These are phyloP conservation scores for Berghia stephanieae DNA, from an alignment of 1,140 invertebrate genomes.

Conservation along the genomic window DNA sequence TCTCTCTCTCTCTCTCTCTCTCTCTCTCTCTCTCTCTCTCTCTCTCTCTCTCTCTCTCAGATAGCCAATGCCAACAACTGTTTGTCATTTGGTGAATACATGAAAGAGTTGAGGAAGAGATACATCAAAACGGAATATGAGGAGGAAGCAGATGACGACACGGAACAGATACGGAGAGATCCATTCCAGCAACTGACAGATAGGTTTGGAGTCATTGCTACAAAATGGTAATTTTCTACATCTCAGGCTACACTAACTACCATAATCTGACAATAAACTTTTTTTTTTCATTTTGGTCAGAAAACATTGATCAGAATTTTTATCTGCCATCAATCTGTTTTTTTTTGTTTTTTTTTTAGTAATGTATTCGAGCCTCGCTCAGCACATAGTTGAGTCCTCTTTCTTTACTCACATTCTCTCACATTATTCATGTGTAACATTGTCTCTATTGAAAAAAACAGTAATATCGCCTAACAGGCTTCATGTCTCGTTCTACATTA, in stretches of 20 bases:
- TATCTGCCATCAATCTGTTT: background rate
- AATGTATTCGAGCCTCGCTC: no score
- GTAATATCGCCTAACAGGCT: no score
- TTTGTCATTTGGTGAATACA: slow-evolving; percentile 85
- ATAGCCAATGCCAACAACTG: slow-evolving; percentile 94
- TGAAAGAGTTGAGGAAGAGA: slow-evolving; percentile 83
- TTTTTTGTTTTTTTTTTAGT: background rate
- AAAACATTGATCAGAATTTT: background rate
- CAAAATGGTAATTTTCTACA: slow-evolving; percentile 45
- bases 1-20: background rate
- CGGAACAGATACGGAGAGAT: slow-evolving; percentile 57
- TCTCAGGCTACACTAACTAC: no score
- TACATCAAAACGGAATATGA: slow-evolving; percentile 74
- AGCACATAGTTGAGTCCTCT: no score
- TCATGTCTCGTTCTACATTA: no score
- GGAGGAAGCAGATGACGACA: slow-evolving; percentile 65
- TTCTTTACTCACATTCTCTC: no score
- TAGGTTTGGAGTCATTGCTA: slow-evolving; percentile 49
- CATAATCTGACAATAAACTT: no score
- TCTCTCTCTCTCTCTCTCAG: slow-evolving; percentile 40
- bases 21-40: background rate
- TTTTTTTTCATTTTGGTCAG: no score
- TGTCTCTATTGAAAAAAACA: no score
- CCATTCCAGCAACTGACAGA: slow-evolving; percentile 59
- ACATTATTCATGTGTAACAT: no score